A percentile compares a stretch with the other conserved stretches of the same genome.
These are phyloP conservation scores for Cercopithecus mitis DNA, from an alignment of 2,797 vertebrate genomes.

Conservation along the genomic window DNA sequence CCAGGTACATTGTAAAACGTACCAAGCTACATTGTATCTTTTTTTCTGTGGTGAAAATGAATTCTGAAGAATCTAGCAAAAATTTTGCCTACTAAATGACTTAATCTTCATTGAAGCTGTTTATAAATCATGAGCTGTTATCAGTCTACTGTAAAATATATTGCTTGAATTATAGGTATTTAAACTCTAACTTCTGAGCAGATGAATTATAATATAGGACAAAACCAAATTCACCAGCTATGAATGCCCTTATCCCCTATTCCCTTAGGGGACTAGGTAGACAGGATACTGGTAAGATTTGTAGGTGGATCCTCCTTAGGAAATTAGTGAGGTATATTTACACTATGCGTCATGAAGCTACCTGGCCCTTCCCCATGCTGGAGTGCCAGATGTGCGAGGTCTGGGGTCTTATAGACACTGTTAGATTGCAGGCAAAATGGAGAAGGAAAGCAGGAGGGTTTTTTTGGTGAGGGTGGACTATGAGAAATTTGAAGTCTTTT, in stretches of 20 bases:
- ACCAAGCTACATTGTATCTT: not conserved
- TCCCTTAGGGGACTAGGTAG: no score
- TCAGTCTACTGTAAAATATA: not conserved
- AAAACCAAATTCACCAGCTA: not conserved
- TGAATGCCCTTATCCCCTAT: not conserved
- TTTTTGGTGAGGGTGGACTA: not conserved
- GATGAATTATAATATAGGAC: not conserved
- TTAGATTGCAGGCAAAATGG: not conserved
- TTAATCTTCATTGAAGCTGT: not conserved
- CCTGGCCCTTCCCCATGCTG: not conserved
- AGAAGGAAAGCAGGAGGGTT: not conserved
- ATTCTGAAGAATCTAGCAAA: not conserved
- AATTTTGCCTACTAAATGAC: not conserved
- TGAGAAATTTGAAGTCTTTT: not conserved
- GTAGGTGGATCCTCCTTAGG: not conserved
- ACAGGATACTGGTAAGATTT: not conserved
- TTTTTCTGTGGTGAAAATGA: not conserved
- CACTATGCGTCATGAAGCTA: not conserved
- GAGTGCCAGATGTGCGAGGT: not conserved
- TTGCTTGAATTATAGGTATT: not conserved
- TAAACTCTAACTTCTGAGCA: not conserved
- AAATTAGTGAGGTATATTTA: not conserved
- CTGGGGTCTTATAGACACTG: not conserved
- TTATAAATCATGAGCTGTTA: not conserved
- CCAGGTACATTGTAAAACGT: not conserved